Evolutionary conservation across 2,797 vertebrate species (phyloP).

Genomic region (Gambelia wislizenii): DNA sequence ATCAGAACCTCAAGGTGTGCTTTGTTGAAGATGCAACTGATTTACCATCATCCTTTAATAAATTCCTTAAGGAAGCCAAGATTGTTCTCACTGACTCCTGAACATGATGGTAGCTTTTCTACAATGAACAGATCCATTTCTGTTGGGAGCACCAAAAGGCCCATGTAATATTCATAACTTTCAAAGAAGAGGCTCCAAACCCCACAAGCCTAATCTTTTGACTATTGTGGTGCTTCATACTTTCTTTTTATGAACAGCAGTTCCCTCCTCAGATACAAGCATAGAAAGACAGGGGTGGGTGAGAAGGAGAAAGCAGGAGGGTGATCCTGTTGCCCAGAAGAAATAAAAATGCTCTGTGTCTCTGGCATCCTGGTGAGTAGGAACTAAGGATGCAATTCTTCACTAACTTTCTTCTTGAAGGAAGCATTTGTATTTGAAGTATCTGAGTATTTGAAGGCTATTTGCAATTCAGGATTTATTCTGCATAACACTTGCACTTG

Average conservation of each 20-base stretch:
- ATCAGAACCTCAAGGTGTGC: background rate
- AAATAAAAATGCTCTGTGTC: background rate
- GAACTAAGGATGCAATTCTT: no score
- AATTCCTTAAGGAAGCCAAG: background rate
- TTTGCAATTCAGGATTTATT: no score
- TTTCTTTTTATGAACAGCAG: background rate
- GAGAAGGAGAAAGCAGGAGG: background rate
- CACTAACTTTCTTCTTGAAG: no score
- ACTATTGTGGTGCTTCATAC: background rate
- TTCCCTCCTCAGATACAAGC: background rate
- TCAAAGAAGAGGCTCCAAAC: background rate
- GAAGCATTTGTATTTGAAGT: no score
- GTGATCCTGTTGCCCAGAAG: background rate
- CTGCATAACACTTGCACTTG: no score
- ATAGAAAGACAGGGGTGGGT: background rate
- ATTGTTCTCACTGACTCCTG: background rate
- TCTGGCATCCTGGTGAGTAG: background rate
- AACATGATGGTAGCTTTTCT: background rate
- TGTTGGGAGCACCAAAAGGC: background rate
- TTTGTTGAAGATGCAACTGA: background rate
- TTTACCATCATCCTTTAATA: constrained; percentile 1
- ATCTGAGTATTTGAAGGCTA: no score
- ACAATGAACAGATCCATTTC: background rate
- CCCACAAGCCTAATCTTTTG: background rate
- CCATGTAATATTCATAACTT: background rate